Base-by-base conservation (phyloP, 2,888 invertebrate genomes). In the Xylocampa areola region DNA sequence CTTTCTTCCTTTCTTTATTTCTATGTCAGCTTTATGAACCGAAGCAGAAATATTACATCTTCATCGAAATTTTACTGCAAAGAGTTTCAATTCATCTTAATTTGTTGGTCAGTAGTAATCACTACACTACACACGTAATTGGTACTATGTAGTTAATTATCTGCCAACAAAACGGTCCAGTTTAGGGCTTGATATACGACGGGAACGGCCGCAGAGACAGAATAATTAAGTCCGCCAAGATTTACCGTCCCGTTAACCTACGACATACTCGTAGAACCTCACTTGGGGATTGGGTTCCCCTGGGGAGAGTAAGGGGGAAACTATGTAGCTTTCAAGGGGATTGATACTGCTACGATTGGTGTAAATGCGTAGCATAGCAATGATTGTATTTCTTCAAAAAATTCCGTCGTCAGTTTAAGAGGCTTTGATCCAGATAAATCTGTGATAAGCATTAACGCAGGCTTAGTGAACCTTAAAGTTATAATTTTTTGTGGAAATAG, bases 181-280 rank as follows among this genome's bases (percentile, higher is more conserved):
- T 40, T 40, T 23, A 40, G 5, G 27, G 14, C 30, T 32, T 39
- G 33, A 32, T 35, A 51, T 8, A 39, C 14, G 25, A 51, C 36
- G 19, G 6, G 14, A 36, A 30, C 6, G 6, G 30, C 2, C 44
- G 35, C 25, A 29, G 11, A 19, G 39, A 40, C 47, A 25, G 4
- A 7, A 29, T 68, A 68, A 68, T 68, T 64, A 61, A 60, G 27
- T 52, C 35, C 19, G 11, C n/a, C 14, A 48, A 68, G 68, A 64
- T 68, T 48, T 68, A 68, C 47, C 32, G 39, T 30, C 35, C 14
- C 7, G 14, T 39, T 35, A n/a, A n/a, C n/a, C n/a, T 14, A 40
- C 43, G 39, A 32, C 10, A 30, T 16, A n/a, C n/a, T n/a, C n/a
- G n/a, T n/a, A 11, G 35, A 10, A 30, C 16, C 44, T 23, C 16